Percentiles rank a stretch among this genome's conserved stretches.
These are phyloP conservation scores for Steinernema hermaphroditum DNA, from an alignment of 2,888 invertebrate species.

Conservation along the genomic window DNA sequence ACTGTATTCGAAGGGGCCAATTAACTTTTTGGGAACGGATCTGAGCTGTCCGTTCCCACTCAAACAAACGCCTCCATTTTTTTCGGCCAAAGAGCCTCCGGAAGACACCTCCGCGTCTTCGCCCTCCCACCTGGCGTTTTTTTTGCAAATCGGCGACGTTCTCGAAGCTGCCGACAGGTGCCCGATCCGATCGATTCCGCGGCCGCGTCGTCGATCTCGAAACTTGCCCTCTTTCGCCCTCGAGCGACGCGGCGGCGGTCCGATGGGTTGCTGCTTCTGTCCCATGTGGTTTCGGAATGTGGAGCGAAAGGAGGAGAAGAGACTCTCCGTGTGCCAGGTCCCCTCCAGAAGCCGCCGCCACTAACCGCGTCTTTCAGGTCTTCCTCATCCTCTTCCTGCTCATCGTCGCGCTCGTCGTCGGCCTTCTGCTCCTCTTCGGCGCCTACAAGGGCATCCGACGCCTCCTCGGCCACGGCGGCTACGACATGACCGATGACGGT, in stretches of 20 bases:
- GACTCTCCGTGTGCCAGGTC: conserved; percentile 8
- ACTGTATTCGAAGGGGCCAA: too few species aligned
- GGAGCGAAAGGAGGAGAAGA: conserved; percentile 21
- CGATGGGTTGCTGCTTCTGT: conserved; percentile 28
- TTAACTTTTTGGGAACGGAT: too few species aligned
- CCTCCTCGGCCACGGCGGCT: conserved; percentile 61
- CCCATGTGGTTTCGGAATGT: conserved; percentile 31
- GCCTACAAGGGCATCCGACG: conserved; percentile 63
- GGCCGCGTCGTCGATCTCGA: conserved; percentile 24
- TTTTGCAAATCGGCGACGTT: too few species aligned
- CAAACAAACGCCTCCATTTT: too few species aligned
- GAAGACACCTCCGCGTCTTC: too few species aligned
- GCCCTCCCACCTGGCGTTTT: too few species aligned
- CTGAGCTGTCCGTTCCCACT: too few species aligned
- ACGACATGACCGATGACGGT: conserved; percentile 64
- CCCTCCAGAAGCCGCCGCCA: background rate
- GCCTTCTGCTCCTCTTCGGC: conserved; percentile 59
- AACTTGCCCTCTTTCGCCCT: conserved; percentile 1
- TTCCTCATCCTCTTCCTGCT: conserved; percentile 64
- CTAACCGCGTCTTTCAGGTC: conserved; percentile 46
- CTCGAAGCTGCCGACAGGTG: too few species aligned
- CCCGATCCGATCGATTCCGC: conserved; percentile 16
- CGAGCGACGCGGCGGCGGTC: conserved; percentile 6
- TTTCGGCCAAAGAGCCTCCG: too few species aligned
- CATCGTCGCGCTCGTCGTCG: conserved; percentile 62